A percentile compares a stretch with the other conserved stretches of the same genome.
These are phyloP conservation scores for Dugesia japonica DNA, from an alignment of 2,888 invertebrate species.

Conservation along the genomic window DNA sequence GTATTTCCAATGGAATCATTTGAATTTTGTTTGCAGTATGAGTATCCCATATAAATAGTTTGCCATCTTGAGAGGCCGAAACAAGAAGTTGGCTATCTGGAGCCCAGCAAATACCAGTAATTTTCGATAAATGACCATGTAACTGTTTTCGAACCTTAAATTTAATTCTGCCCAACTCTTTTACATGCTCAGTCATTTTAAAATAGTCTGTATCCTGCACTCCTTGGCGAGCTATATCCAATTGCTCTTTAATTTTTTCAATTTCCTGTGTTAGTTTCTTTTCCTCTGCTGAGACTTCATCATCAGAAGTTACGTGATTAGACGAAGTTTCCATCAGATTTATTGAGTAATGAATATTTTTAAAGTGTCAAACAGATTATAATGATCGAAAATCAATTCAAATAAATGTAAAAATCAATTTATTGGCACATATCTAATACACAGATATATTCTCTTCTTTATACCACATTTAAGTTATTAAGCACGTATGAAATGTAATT, in stretches of 20 bases:
- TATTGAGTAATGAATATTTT: too few species aligned
- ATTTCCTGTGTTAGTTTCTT: slow-evolving; percentile 26
- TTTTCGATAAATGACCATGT: slow-evolving; percentile 32
- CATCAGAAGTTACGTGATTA: slow-evolving; percentile 21
- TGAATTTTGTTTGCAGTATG: slow-evolving; percentile 29
- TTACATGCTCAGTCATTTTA: slow-evolving; percentile 30
- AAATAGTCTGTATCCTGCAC: slow-evolving; percentile 30
- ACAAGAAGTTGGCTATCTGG: slow-evolving; percentile 27
- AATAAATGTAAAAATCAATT: background rate
- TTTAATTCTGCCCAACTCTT: slow-evolving; percentile 28
- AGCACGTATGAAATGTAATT: slow-evolving; percentile 6
- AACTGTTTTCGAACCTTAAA: slow-evolving; percentile 32
- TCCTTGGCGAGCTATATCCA: slow-evolving; percentile 30
- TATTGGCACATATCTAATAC: slow-evolving; percentile 8
- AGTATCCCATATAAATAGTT: slow-evolving; percentile 31
- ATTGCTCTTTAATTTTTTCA: slow-evolving; percentile 23
- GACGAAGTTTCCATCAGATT: background rate
- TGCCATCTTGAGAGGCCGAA: slow-evolving; percentile 33
- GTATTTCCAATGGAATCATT: slow-evolving; percentile 12
- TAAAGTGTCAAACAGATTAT: background rate
- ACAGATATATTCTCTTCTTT: background rate
- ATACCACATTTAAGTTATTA: background rate
- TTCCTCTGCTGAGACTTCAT: slow-evolving; percentile 29
- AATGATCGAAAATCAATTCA: background rate
- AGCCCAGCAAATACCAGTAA: slow-evolving; percentile 32